These are phyloP conservation scores for Sanderia malayensis DNA, from an alignment of 30 jellyfish, hydroid and myxozoan genomes.

Conservation along the genomic window DNA sequence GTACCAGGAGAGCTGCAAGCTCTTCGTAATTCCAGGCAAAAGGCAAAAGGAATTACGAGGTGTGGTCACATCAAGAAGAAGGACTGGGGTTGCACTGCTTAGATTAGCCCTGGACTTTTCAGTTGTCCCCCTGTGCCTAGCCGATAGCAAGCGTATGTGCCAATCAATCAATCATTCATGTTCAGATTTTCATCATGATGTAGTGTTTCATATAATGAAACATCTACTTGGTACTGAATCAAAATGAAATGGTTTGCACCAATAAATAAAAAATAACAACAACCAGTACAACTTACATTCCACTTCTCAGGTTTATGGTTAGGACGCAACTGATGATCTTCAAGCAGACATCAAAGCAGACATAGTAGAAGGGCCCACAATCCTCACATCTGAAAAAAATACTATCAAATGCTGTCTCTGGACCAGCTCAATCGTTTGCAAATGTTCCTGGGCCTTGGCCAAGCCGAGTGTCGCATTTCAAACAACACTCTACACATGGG, in stretches of 20 bases:
- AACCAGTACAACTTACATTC: not conserved
- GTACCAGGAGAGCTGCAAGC: too few relatives aligned
- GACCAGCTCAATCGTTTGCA: not conserved
- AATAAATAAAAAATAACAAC: too few relatives aligned
- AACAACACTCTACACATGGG: constrained; percentile 1
- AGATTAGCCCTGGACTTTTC: constrained; percentile 1
- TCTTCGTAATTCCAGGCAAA: too few relatives aligned
- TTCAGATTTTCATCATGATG: not conserved
- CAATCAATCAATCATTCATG: not conserved
- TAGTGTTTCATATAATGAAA: not conserved
- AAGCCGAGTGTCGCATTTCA: not conserved
- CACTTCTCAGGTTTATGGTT: not conserved
- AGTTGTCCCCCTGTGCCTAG: not conserved
- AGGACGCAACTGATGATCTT: constrained; percentile 2
- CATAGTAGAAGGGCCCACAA: constrained; percentile 2
- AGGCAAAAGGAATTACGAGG: not conserved
- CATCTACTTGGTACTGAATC: not conserved
- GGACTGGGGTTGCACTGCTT: not conserved
- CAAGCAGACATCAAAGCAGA: not conserved
- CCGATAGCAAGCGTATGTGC: not conserved
- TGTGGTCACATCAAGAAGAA: not conserved
- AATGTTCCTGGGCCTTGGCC: not conserved
- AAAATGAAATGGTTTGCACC: not conserved
- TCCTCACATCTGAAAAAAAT: not conserved
- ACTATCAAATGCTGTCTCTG: not conserved